These are phyloP conservation scores for Protonibea diacanthus DNA, from an alignment of 2,797 vertebrate species.

Conservation along the genomic window DNA sequence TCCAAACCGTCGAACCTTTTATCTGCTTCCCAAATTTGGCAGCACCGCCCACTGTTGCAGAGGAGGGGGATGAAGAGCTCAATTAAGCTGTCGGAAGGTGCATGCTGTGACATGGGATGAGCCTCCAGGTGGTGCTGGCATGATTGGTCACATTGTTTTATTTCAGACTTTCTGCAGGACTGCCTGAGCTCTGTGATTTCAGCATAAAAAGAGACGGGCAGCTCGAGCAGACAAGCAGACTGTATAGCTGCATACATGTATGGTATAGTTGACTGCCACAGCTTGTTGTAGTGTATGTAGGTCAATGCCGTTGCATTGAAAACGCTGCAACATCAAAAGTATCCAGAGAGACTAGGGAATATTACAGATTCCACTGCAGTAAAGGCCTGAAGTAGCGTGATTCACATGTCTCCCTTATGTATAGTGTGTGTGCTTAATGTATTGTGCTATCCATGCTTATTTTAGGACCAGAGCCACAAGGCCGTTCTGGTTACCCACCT, in stretches of 20 bases:
- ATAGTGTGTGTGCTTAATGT: slow-evolving; percentile 39
- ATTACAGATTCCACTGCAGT: slow-evolving; percentile 71
- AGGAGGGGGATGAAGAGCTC: slow-evolving; percentile 60
- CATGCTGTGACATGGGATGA: slow-evolving; percentile 68
- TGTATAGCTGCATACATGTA: slow-evolving; percentile 37
- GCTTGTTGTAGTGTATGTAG: slow-evolving; percentile 76
- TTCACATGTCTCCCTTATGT: slow-evolving; percentile 50
- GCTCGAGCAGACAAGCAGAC: slow-evolving; percentile 4
- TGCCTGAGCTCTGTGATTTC: slow-evolving; percentile 52
- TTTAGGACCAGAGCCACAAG: slow-evolving; percentile 81
- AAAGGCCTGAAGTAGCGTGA: slow-evolving; percentile 56
- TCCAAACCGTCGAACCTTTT: slow-evolving; percentile 55
- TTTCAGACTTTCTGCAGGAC: slow-evolving; percentile 57
- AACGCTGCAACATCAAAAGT: slow-evolving; percentile 78
- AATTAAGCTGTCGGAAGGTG: slow-evolving; percentile 66
- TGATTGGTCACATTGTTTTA: slow-evolving; percentile 50
- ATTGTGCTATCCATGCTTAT: slow-evolving; percentile 41
- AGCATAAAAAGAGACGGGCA: slow-evolving; percentile 15
- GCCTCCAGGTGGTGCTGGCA: slow-evolving; percentile 69
- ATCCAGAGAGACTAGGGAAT: slow-evolving; percentile 62
- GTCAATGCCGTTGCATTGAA: slow-evolving; percentile 76
- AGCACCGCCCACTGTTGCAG: slow-evolving; percentile 57
- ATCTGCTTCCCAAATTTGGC: slow-evolving; percentile 66
- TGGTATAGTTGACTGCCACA: slow-evolving; percentile 54
- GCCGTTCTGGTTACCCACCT: slow-evolving; percentile 81